Percentiles rank a stretch among this genome's conserved stretches.
phyloP scores from a whole-genome alignment of 2,113 vertebrate species.

The Furnarius figulus region DNA sequence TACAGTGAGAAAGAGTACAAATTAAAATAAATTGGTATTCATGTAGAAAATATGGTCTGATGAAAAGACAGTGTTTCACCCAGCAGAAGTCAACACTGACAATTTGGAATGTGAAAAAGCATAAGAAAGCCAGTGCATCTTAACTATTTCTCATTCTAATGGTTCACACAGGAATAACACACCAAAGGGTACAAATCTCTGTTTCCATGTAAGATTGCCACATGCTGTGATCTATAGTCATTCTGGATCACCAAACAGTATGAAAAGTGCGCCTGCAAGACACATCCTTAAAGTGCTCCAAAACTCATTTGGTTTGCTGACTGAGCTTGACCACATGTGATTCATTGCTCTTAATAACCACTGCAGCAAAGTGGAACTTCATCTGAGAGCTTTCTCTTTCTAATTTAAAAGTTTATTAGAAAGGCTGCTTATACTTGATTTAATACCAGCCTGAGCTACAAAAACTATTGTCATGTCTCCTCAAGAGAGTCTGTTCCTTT shows the following conservation, averaged over 20 bases:
- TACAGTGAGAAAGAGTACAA: not conserved
- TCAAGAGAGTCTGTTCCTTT: not conserved
- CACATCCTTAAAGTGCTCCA: not conserved
- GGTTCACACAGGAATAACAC: not conserved
- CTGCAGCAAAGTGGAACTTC: conserved; percentile 52
- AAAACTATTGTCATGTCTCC: conserved; percentile 4
- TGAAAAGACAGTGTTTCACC: not conserved
- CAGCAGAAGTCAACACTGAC: not conserved
- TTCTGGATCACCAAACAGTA: not conserved
- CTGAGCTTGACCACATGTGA: not conserved
- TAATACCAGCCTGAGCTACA: conserved; percentile 37
- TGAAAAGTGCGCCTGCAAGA: not conserved
- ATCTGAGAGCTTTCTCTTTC: conserved; percentile 25
- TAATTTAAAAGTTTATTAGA: conserved; percentile 70
- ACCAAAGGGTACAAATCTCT: not conserved
- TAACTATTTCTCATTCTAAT: not conserved
- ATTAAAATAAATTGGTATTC: not conserved
- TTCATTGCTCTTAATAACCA: conserved; percentile 53
- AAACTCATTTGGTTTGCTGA: not conserved
- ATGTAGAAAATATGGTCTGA: not conserved
- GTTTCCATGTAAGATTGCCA: not conserved
- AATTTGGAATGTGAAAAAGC: not conserved
- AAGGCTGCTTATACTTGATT: conserved; percentile 58
- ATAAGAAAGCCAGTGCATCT: not conserved
- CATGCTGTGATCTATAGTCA: not conserved